Base-by-base conservation (phyloP, 1,140 invertebrate species). In the Augochlora pura region DNA sequence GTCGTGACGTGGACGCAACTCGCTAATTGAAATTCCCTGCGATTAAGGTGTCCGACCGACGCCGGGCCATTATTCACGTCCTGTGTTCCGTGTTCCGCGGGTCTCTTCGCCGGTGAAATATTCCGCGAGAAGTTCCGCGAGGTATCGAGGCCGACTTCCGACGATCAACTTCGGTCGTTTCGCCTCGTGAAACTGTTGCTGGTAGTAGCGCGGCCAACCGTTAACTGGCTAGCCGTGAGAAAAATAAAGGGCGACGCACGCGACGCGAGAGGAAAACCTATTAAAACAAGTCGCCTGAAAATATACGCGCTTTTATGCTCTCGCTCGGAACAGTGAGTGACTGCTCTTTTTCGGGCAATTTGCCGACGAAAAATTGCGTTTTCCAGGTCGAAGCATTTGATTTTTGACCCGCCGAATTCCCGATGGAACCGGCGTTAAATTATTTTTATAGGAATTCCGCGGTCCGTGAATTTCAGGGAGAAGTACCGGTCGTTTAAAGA, bases 161-260 rank as follows among this genome's bases (percentile, higher is more conserved):
- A 46, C 49, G 67, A 54, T 54, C 25, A 81, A 69, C 65, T 52
- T 64, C 54, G 75, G 18, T 27, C 65, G 54, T 60, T 80, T 75
- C 64, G 65, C 49, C 67, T 66, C 52, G 52, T 60, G 49, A 59
- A 81, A 32, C 77, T 63, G 62, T 69, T 27, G 42, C 32, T 46
- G 42, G 32, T 46, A 23, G 38, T 57, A 74, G 66, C 69, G 42
- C 59, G 60, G 65, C 57, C 39, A 21, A 46, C 79, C 60, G 77
- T 77, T 81, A 78, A 71, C 67, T 25, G 39, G 3, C 12, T 32
- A 7, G 6, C 27, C 16, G 8, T 7, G 7, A 38, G 16, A 7
- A 7, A 25, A 66, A 46, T 46, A 39, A n/a, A 66, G n/a, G 23
- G 21, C 10, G 21, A n/a, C 14, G 23, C 39, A 66, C 38, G 39